These are phyloP conservation scores for Cheilosia vulpina DNA, from an alignment of 2,888 invertebrate genomes.

Conservation along the genomic window DNA sequence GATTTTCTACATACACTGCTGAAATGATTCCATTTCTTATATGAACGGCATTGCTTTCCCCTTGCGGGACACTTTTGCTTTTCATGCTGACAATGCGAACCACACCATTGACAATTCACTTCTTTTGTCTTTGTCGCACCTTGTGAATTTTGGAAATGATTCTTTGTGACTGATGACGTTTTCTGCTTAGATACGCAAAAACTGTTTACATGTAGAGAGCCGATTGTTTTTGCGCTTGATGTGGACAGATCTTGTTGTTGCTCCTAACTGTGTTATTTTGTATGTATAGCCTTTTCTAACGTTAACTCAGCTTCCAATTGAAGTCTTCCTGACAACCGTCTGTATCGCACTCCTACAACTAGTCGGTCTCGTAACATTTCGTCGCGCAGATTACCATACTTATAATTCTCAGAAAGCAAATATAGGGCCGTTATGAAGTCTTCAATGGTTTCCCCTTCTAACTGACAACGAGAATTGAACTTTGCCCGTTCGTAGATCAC, in stretches of 20 bases:
- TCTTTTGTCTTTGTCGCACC: constrained; percentile 22
- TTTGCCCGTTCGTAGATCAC: too few species aligned
- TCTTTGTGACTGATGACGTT: too few species aligned
- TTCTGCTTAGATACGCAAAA: too few species aligned
- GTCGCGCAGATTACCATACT: constrained; percentile 28
- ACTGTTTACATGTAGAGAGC: too few species aligned
- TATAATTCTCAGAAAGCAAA: constrained; percentile 41
- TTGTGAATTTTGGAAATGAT: neutral
- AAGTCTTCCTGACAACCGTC: constrained; percentile 26
- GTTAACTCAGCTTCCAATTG: constrained; percentile 42
- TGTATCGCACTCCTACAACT: constrained; percentile 23
- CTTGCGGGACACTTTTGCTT: constrained; percentile 35
- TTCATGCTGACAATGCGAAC: constrained; percentile 7
- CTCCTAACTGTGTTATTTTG: neutral
- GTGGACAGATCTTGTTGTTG: too few species aligned
- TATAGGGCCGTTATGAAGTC: constrained; percentile 47
- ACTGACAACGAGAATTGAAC: too few species aligned
- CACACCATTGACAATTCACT: constrained; percentile 22
- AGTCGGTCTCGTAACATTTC: constrained; percentile 48
- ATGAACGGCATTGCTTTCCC: constrained; percentile 29
- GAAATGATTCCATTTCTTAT: constrained; percentile 33
- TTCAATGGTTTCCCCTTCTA: constrained; percentile 1
- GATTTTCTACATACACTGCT: constrained; percentile 28
- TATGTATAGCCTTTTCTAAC: constrained; percentile 20
- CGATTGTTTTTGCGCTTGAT: too few species aligned